Conservation (phyloP, 2,888 invertebrate species). For the Tetrapedia diversipes region DNA sequence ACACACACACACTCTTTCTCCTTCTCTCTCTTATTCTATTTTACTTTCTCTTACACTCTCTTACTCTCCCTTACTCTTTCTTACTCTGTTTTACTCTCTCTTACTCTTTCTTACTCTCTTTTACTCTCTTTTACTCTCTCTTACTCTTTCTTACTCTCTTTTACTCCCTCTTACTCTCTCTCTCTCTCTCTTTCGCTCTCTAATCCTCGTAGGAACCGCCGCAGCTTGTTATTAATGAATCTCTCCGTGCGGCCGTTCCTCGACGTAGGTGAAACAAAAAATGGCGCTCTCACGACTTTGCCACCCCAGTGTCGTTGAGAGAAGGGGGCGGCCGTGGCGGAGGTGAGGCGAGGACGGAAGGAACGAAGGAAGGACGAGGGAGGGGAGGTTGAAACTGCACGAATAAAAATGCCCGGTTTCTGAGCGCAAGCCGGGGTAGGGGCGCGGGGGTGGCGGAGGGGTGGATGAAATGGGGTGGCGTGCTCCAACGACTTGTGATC, state of each 20-base stretch:
- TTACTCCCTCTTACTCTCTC: background rate
- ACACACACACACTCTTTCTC: too few species aligned
- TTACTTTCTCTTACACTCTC: too few species aligned
- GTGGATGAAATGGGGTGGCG: conserved; percentile 75
- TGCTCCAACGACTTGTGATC: conserved; percentile 80
- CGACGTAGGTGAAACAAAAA: conserved; percentile 73
- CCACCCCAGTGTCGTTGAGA: conserved; percentile 73
- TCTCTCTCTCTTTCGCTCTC: conserved; percentile 45
- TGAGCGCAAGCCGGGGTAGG: conserved; percentile 55
- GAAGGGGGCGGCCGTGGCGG: conserved; percentile 64
- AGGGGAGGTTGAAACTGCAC: conserved; percentile 74
- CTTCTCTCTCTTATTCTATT: too few species aligned
- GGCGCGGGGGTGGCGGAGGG: conserved; percentile 45
- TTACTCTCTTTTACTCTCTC: too few species aligned
- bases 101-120: too few species aligned
- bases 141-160: too few species aligned
- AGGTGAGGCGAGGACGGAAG: conserved; percentile 68
- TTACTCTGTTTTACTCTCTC: too few species aligned
- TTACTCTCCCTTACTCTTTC: too few species aligned
- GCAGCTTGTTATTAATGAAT: conserved; percentile 71
- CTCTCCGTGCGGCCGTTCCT: conserved; percentile 60
- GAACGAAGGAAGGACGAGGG: conserved; percentile 63
- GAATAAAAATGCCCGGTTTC: conserved; percentile 81
- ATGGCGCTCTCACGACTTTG: conserved; percentile 74
- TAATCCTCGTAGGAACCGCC: conserved; percentile 67